A percentile compares a stretch with the other conserved stretches of the same genome.
Evolutionary conservation across 2,113 vertebrate species (phyloP).

Genomic region (Dicentrarchus labrax): DNA sequence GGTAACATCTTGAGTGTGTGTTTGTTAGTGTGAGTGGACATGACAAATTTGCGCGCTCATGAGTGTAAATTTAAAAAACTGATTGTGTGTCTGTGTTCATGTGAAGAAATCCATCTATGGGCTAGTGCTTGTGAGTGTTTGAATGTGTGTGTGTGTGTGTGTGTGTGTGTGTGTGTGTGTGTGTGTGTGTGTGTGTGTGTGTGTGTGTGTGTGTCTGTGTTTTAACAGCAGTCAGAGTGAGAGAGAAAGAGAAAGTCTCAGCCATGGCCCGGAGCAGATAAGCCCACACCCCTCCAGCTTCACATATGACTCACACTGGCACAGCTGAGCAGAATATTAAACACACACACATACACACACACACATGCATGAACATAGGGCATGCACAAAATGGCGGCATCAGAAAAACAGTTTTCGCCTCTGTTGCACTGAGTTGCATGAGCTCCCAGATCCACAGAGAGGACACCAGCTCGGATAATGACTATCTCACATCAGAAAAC

Average conservation of each 20-base stretch:
- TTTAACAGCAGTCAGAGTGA: constrained; percentile 9
- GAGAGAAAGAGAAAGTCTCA: constrained; percentile 16
- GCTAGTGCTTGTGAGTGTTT: not conserved
- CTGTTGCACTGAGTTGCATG: constrained; percentile 4
- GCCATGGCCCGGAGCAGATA: constrained; percentile 59
- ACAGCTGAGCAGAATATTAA: constrained; percentile 83
- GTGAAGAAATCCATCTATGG: not conserved
- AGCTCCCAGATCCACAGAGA: constrained; percentile 9
- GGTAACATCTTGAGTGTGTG: not conserved
- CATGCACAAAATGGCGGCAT: constrained; percentile 71
- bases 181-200: constrained; percentile 14
- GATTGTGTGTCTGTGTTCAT: not conserved
- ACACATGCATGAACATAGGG: constrained; percentile 20
- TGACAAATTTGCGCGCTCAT: not conserved
- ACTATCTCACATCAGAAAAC: not conserved
- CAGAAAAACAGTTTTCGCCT: constrained; percentile 29
- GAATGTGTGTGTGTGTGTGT: constrained; percentile 4
- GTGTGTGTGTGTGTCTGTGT: not conserved
- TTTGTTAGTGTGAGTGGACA: not conserved
- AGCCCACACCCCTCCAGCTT: constrained; percentile 61
- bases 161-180: constrained; percentile 15
- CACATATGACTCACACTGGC: constrained; percentile 75
- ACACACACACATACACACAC: constrained; percentile 43
- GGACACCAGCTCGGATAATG: not conserved
- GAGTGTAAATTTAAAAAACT: not conserved